phyloP scores from a whole-genome alignment of 2,113 vertebrate species.

The Microtus montanus region DNA sequence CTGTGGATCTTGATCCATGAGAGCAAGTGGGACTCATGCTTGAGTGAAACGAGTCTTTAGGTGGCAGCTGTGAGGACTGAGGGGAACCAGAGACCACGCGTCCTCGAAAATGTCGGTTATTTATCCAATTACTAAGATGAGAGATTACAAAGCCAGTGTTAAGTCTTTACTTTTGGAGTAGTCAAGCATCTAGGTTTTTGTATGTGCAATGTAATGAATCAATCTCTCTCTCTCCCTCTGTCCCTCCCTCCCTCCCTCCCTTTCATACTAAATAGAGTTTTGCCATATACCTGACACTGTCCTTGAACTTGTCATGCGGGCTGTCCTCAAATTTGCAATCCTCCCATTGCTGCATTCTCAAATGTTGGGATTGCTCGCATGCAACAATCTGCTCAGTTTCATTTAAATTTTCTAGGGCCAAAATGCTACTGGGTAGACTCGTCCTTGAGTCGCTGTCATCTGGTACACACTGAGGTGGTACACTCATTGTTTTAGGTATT shows the following conservation, averaged over 20 bases:
- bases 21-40: not conserved
- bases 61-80: not conserved
- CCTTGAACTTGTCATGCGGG: not conserved
- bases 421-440: not conserved
- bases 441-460: not conserved
- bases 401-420: not conserved
- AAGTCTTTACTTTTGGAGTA: not conserved
- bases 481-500: not conserved
- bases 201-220: not conserved
- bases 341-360: not conserved
- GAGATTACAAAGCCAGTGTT: not conserved
- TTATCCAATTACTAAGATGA: not conserved
- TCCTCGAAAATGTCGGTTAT: too few species aligned
- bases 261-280: not conserved
- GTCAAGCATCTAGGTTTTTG: constrained; percentile 21
- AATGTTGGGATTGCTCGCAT: not conserved
- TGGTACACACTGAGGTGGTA: not conserved
- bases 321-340: not conserved
- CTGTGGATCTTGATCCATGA: not conserved
- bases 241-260: too few species aligned
- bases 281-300: not conserved
- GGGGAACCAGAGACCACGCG: not conserved
- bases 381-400: not conserved
- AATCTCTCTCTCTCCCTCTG: too few species aligned
- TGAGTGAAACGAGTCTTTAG: not conserved